Percentiles rank a stretch among this genome's conserved stretches.
Conservation (phyloP, 2,888 invertebrate species). For the Drosophila subquinaria region DNA sequence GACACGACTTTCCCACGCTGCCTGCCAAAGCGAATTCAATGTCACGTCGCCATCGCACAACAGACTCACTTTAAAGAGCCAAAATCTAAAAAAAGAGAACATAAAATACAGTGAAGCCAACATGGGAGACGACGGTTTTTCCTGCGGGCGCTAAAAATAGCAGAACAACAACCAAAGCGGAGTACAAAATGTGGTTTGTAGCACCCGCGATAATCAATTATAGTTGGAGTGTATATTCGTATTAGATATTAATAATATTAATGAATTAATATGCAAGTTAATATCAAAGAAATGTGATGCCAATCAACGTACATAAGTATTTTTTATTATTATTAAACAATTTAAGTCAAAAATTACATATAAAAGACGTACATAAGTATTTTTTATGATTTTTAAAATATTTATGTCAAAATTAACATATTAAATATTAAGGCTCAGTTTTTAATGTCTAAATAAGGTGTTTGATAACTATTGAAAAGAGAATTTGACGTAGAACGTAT, state of each 20-base stretch:
- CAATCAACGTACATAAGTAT: too few relatives aligned
- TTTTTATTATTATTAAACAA: too few relatives aligned
- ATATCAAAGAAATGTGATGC: too few relatives aligned
- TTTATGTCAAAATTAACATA: too few relatives aligned
- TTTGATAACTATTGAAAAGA: too few relatives aligned
- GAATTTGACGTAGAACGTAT: too few relatives aligned
- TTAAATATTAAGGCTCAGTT: too few relatives aligned
- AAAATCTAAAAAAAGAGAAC: conserved; percentile 1
- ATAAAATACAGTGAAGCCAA: conserved; percentile 12
- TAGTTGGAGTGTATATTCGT: neutral
- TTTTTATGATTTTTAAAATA: too few relatives aligned
- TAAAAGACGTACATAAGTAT: too few relatives aligned
- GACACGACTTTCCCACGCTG: conserved; percentile 64
- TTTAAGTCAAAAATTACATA: too few relatives aligned
- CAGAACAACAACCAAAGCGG: conserved; percentile 27
- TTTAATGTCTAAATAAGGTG: too few relatives aligned
- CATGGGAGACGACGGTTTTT: conserved; percentile 27
- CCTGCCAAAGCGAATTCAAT: conserved; percentile 61
- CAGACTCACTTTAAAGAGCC: neutral
- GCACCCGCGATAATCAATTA: neutral
- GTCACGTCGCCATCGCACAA: conserved; percentile 51
- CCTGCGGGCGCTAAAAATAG: conserved; percentile 61
- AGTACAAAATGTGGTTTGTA: conserved; percentile 14
- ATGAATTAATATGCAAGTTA: neutral
- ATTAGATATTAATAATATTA: neutral